phyloP scores from a whole-genome alignment of 2,113 vertebrate genomes.

The Clarias batrachus region DNA sequence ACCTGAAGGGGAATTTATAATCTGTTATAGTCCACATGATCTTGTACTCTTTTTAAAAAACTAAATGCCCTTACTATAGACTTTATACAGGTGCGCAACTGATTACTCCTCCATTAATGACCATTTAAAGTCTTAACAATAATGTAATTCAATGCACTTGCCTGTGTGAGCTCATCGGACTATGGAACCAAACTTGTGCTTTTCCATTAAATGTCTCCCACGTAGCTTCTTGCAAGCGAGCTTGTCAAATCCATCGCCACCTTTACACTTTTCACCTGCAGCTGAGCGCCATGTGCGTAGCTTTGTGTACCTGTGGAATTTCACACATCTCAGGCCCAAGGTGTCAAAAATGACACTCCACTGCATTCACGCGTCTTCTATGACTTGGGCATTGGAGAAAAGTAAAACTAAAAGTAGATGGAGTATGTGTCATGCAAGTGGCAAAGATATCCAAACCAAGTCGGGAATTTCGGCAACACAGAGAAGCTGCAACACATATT shows the following conservation, averaged over 20 bases:
- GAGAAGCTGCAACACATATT: not conserved
- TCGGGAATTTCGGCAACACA: not conserved
- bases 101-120: not conserved
- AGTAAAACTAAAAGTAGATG: conserved; percentile 26
- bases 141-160: not conserved
- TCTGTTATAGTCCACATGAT: not conserved
- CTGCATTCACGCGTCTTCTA: conserved; percentile 39
- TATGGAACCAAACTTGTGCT: not conserved
- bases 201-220: conserved; percentile 13
- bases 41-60: not conserved
- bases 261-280: conserved; percentile 48
- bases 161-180: not conserved
- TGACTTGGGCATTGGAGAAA: conserved; percentile 33
- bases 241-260: conserved; percentile 38
- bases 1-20: not conserved
- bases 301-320: conserved; percentile 49
- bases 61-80: not conserved
- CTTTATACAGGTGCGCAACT: not conserved
- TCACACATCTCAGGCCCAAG: conserved; percentile 42
- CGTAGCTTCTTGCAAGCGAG: conserved; percentile 15
- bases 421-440: not conserved
- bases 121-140: not conserved
- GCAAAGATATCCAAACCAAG: conserved; percentile 30
- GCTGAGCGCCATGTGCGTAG: conserved; percentile 35
- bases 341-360: conserved; percentile 44